phyloP scores from a whole-genome alignment of 1,140 invertebrate species.

The Megalonaias nervosa region DNA sequence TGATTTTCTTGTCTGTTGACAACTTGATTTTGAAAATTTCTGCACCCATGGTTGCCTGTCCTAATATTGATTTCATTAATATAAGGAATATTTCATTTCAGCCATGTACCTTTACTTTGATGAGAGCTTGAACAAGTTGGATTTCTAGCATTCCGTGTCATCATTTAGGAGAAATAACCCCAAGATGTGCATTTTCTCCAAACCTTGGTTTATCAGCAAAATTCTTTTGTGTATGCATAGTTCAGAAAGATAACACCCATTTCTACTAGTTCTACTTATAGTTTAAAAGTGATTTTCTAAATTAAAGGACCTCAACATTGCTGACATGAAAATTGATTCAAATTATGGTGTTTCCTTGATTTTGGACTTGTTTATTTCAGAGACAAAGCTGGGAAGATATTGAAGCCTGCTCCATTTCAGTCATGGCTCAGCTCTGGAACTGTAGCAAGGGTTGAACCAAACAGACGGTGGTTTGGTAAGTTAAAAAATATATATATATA shows the following conservation, averaged over 20 bases:
- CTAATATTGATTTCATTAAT: too few species aligned
- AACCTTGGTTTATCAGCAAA: too few species aligned
- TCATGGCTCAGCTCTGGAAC: constrained; percentile 90
- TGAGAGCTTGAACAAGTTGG: too few species aligned
- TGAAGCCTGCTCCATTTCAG: constrained; percentile 96
- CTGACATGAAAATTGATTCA: neutral
- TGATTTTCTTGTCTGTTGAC: too few species aligned
- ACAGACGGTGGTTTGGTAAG: constrained; percentile 98
- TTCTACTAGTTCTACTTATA: neutral
- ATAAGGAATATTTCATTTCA: too few species aligned
- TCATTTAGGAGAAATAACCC: too few species aligned
- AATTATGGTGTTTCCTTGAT: neutral
- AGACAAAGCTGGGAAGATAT: constrained; percentile 91
- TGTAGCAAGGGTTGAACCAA: constrained; percentile 95
- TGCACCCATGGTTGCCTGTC: too few species aligned
- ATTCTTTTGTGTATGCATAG: too few species aligned
- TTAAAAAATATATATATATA: neutral
- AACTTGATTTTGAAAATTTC: too few species aligned
- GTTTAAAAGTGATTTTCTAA: neutral
- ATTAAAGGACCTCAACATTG: neutral
- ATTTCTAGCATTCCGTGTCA: too few species aligned
- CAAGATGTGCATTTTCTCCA: too few species aligned
- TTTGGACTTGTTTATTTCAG: constrained; percentile 60
- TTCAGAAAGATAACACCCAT: neutral
- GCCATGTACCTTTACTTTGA: too few species aligned